phyloP scores from a whole-genome alignment of 2,888 invertebrate species.

The Xestia xanthographa region DNA sequence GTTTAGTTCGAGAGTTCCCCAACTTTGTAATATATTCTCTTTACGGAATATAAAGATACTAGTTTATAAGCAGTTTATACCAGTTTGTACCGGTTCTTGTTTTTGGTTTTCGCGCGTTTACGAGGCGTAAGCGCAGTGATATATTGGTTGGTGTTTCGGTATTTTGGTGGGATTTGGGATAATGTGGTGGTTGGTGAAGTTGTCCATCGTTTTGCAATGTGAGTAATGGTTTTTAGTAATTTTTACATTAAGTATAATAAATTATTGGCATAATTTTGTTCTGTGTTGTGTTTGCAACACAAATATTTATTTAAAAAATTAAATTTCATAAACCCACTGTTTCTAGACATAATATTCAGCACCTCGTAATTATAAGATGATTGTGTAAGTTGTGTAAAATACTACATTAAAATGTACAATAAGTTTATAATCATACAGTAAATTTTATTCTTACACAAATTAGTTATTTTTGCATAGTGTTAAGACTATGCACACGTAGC shows the following conservation, averaged over 20 bases:
- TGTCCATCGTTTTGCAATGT: conserved; percentile 83
- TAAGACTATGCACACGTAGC: background rate
- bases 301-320: background rate
- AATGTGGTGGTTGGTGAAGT: conserved; percentile 82
- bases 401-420: background rate
- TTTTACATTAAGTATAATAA: background rate
- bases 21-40: conserved; percentile 58
- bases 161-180: conserved; percentile 56
- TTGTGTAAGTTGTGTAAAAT: background rate
- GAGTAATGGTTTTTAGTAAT: conserved; percentile 65
- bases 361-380: background rate
- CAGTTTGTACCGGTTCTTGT: conserved; percentile 54
- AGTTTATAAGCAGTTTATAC: conserved; percentile 55
- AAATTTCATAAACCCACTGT: background rate
- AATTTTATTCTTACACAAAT: background rate
- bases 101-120: conserved; percentile 37
- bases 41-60: conserved; percentile 56
- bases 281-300: background rate
- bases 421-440: background rate
- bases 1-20: conserved; percentile 53
- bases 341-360: background rate
- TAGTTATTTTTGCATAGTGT: background rate
- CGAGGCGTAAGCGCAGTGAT: conserved; percentile 56
- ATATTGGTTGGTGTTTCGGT: conserved; percentile 58
- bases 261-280: background rate